Percentiles rank a stretch among this genome's conserved stretches.
Evolutionary conservation across 2,888 invertebrate species (phyloP).

Genomic region (Tenthredo distinguenda): DNA sequence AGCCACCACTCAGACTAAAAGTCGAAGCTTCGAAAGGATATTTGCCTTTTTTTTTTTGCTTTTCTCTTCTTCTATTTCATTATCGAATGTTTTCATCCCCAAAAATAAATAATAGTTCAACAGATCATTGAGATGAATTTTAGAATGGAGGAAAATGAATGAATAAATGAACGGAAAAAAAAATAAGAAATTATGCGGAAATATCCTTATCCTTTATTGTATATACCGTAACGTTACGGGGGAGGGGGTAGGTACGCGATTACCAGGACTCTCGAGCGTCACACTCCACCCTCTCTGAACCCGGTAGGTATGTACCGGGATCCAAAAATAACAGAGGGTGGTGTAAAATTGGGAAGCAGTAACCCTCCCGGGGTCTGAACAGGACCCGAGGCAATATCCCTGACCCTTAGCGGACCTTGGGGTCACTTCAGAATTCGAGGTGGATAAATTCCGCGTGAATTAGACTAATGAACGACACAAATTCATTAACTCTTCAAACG

Average conservation of each 20-base stretch:
- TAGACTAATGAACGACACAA: constrained; percentile 48
- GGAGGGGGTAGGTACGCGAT: background rate
- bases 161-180: background rate
- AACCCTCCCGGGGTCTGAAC: background rate
- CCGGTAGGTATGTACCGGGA: background rate
- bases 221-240: background rate
- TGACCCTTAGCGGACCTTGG: constrained; percentile 17
- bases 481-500: constrained; percentile 47
- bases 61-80: background rate
- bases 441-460: constrained; percentile 39
- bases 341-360: background rate
- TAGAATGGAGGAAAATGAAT: background rate
- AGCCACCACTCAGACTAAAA: background rate
- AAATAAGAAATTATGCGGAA: background rate
- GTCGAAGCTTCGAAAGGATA: background rate
- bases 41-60: background rate
- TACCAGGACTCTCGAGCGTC: background rate
- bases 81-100: background rate
- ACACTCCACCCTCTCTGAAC: background rate
- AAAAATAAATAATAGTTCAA: background rate
- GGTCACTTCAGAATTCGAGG: constrained; percentile 47
- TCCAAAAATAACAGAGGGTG: background rate
- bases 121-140: background rate
- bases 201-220: background rate
- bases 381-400: constrained; percentile 15